phyloP scores from a whole-genome alignment of 2,113 vertebrate species.

The Carassius gibelio region DNA sequence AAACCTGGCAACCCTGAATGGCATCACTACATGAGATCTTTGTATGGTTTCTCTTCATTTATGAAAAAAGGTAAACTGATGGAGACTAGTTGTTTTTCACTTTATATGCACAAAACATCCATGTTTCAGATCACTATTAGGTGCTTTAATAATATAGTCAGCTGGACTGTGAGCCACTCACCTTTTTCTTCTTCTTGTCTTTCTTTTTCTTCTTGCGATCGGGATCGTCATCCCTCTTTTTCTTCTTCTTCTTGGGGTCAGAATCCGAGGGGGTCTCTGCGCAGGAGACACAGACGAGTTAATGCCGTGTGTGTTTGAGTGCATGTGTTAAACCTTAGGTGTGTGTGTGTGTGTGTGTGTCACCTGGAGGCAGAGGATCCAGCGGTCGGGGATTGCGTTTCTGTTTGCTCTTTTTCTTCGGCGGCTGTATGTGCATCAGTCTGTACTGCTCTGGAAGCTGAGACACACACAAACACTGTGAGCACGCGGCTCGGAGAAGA shows the following conservation, averaged over 20 bases:
- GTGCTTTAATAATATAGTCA: too few species aligned
- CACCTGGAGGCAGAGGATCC: slow-evolving; percentile 93
- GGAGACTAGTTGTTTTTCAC: too few species aligned
- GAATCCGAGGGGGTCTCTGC: slow-evolving; percentile 95
- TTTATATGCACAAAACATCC: too few species aligned
- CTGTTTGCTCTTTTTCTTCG: slow-evolving; percentile 97
- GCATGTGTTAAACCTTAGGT: too few species aligned
- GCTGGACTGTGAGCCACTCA: slow-evolving; percentile 50
- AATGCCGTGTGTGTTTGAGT: neutral
- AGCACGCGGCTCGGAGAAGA: neutral
- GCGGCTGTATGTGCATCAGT: slow-evolving; percentile 96
- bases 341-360: neutral
- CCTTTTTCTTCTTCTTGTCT: slow-evolving; percentile 99
- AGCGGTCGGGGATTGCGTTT: slow-evolving; percentile 92
- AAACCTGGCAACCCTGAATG: too few species aligned
- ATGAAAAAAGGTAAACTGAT: neutral
- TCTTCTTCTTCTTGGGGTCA: slow-evolving; percentile 99
- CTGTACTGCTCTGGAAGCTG: slow-evolving; percentile 96
- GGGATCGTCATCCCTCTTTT: slow-evolving; percentile 95
- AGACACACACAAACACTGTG: slow-evolving; percentile 25
- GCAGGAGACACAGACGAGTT: neutral
- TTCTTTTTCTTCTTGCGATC: slow-evolving; percentile 98
- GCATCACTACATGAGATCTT: neutral
- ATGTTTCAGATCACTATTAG: too few species aligned
- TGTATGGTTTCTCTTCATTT: neutral